Percentiles rank a stretch among this genome's conserved stretches.
phyloP scores from a whole-genome alignment of 2,113 vertebrate species.

The Cariama cristata region DNA sequence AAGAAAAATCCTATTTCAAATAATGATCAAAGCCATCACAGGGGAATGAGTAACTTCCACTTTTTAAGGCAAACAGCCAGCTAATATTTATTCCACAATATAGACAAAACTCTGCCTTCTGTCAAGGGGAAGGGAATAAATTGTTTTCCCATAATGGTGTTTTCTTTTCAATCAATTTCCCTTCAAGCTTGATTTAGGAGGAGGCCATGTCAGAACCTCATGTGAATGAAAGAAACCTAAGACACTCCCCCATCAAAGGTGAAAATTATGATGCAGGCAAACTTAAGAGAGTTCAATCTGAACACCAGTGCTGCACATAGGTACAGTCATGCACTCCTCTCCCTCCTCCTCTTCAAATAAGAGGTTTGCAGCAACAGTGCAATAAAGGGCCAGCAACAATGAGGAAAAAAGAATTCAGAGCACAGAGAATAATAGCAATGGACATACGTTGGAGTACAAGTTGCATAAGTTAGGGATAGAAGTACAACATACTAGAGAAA shows the following conservation, averaged over 20 bases:
- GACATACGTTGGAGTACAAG: fast-evolving
- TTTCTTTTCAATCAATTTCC: conserved; percentile 83
- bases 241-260: conserved; percentile 63
- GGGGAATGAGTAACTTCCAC: conserved; percentile 41
- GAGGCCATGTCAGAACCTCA: conserved; percentile 66
- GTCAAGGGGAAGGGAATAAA: conserved; percentile 77
- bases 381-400: neutral
- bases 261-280: conserved; percentile 69
- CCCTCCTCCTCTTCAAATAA: conserved; percentile 31
- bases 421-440: neutral
- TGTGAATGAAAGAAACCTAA: conserved; percentile 32
- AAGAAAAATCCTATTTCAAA: conserved; percentile 47
- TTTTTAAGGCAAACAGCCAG: conserved; percentile 67
- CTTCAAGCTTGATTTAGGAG: conserved; percentile 82
- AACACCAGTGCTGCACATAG: neutral
- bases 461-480: neutral
- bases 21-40: conserved; percentile 37
- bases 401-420: neutral
- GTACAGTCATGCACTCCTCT: neutral
- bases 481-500: neutral
- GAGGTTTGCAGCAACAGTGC: neutral
- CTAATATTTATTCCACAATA: conserved; percentile 78
- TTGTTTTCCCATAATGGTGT: conserved; percentile 76
- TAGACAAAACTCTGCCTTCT: conserved; percentile 75
- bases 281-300: conserved; percentile 25